Percentiles rank a stretch among this genome's conserved stretches.
Evolutionary conservation across 2,113 vertebrate species (phyloP).

Genomic region (Chloropsis hardwickii): DNA sequence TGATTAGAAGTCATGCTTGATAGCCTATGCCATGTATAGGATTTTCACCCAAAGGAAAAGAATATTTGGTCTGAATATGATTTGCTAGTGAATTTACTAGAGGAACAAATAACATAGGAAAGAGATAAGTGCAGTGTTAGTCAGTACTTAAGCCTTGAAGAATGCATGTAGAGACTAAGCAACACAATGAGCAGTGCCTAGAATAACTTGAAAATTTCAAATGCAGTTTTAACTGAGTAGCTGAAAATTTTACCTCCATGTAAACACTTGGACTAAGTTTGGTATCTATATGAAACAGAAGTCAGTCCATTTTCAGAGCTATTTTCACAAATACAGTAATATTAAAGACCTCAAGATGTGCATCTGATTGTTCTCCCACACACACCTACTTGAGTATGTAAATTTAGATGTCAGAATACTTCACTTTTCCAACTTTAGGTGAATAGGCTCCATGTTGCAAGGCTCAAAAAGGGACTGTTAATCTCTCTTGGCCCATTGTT

Average conservation of each 20-base stretch:
- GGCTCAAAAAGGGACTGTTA: neutral
- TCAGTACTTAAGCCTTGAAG: neutral
- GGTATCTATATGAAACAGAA: neutral
- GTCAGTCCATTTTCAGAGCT: neutral
- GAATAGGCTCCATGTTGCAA: neutral
- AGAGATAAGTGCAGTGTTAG: neutral
- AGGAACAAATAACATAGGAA: neutral
- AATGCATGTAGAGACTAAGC: neutral
- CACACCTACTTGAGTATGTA: neutral
- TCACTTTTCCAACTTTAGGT: neutral
- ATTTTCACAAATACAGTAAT: neutral
- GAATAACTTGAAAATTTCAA: neutral
- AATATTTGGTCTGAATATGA: neutral
- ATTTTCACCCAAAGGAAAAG: neutral
- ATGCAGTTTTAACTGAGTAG: neutral
- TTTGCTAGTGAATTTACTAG: neutral
- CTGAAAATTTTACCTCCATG: neutral
- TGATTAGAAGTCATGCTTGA: neutral
- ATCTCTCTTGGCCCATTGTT: neutral
- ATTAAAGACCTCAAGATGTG: neutral
- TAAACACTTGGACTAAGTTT: neutral
- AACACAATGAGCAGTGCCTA: neutral
- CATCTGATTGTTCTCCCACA: neutral
- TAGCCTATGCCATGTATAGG: neutral
- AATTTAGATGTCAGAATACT: neutral